Base-by-base conservation (phyloP, 2,888 invertebrate species). In the Chirona hameri region DNA sequence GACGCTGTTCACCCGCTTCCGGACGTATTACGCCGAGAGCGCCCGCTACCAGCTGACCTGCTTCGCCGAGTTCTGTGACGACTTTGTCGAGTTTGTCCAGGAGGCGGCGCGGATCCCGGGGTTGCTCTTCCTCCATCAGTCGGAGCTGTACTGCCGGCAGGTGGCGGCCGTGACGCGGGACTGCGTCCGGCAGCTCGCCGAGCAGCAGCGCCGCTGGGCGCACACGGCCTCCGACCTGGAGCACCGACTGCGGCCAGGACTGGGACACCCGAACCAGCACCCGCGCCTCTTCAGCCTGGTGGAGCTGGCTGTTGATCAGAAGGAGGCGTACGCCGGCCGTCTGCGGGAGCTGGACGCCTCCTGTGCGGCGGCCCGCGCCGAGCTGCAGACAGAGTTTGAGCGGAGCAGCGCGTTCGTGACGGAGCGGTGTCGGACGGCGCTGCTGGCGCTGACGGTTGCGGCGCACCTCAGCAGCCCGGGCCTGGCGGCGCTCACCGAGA, bases 101-200 rank as follows among this genome's bases (percentile, higher is more conserved):
- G 21, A 46, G 39, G 76, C 46, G 76, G 46, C 46, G 24, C 39
- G 76, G 39, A 46, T 76, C 46, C 76, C 76, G 21, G 39, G 24
- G 4, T 10, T 76, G 76, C 18, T 76, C 24, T 76, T 76, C 24
- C 39, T 24, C 24, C 76, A 76, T 10, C 76, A 76, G 46, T 39
- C 76, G 76, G 24, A 15, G 76, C 76, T 76, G 76, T 76, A 24
- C 76, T 76, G 76, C 24, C 76, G 76, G 10, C 5, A 76, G 76
- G 46, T 24, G 76, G 46, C 76, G 0, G 46, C 18, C 0, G 18
- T 76, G 46, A 76, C 76, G 46, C 76, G 76, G 21, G 24, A 5
- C 24, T 10, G 76, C 76, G 46, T 46, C 39, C 24, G 3, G 7
- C 39, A 24, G 39, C 39, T 76, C 24, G 21, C 39, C 7, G 39